Evolutionary conservation across 1,140 invertebrate genomes (phyloP).

Genomic region (Pseudobourletiella spinata): DNA sequence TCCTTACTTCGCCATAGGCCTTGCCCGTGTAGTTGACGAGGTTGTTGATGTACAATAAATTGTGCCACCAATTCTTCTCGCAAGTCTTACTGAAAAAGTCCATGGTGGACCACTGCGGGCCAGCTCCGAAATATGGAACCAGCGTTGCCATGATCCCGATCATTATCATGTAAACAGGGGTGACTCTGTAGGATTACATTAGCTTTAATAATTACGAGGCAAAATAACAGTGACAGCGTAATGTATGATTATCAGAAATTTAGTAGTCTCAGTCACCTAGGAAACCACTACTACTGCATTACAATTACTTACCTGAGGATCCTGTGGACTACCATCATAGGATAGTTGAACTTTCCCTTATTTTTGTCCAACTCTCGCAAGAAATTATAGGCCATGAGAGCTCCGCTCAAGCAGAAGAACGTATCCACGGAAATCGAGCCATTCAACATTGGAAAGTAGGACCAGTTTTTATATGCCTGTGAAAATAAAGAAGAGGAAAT

Average conservation of each 20-base stretch:
- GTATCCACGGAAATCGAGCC: constrained; percentile 44
- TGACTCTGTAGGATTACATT: no score
- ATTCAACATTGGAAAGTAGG: constrained; percentile 35
- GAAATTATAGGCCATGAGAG: constrained; percentile 11
- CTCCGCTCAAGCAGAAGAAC: constrained; percentile 42
- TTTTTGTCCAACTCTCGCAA: constrained; percentile 16
- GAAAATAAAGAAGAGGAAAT: no score
- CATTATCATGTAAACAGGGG: constrained; percentile 58
- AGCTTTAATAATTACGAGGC: not conserved
- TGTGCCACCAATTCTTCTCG: constrained; percentile 68
- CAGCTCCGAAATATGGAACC: constrained; percentile 54
- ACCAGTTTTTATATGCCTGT: constrained; percentile 10
- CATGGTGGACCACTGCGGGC: constrained; percentile 59
- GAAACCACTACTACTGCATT: no score
- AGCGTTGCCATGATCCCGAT: constrained; percentile 60
- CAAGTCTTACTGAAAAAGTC: constrained; percentile 53
- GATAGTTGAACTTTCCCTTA: constrained; percentile 24
- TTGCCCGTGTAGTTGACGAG: constrained; percentile 56
- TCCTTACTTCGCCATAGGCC: no score
- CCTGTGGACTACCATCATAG: no score
- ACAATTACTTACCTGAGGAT: no score
- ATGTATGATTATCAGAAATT: no score
- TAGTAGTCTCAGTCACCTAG: no score
- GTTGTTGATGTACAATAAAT: constrained; percentile 74
- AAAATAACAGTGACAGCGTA: not conserved